These are phyloP conservation scores for Perizoma affinitatum DNA, from an alignment of 2,888 invertebrate genomes.

Conservation along the genomic window DNA sequence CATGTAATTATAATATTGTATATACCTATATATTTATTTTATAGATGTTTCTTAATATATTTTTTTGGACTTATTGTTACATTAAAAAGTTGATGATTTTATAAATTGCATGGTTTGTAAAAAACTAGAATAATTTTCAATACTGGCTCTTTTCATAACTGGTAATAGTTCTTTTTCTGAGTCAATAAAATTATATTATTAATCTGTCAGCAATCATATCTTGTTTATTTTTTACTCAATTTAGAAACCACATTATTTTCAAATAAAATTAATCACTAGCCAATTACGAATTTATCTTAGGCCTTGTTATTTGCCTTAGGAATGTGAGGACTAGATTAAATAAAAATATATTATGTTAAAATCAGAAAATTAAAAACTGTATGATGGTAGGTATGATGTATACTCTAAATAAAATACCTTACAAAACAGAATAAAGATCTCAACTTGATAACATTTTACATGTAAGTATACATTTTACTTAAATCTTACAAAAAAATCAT, in stretches of 20 bases:
- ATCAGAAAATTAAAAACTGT: background rate
- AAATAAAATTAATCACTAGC: constrained; percentile 32
- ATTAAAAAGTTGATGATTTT: background rate
- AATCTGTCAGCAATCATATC: too few relatives aligned
- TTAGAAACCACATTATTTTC: constrained; percentile 5
- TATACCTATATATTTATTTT: constrained; percentile 4
- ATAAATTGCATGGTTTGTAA: constrained; percentile 10
- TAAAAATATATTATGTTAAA: constrained; percentile 3
- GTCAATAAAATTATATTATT: too few relatives aligned
- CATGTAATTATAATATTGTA: constrained; percentile 26
- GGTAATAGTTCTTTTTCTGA: too few relatives aligned
- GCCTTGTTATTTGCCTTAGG: constrained; percentile 24
- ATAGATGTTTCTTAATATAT: too few relatives aligned
- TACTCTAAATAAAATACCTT: background rate
- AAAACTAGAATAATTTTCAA: background rate
- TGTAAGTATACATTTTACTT: constrained; percentile 16
- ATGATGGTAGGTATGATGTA: background rate
- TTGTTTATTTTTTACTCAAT: constrained; percentile 9
- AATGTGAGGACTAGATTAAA: constrained; percentile 38
- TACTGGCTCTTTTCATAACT: too few relatives aligned
- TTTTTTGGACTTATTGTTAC: background rate
- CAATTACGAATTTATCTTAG: constrained; percentile 23
- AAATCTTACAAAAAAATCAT: constrained; percentile 16
- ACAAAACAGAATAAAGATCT: constrained; percentile 17
- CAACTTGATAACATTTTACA: constrained; percentile 23